Conservation (phyloP, 1,140 invertebrate genomes). For the Sitobion miscanthi region DNA sequence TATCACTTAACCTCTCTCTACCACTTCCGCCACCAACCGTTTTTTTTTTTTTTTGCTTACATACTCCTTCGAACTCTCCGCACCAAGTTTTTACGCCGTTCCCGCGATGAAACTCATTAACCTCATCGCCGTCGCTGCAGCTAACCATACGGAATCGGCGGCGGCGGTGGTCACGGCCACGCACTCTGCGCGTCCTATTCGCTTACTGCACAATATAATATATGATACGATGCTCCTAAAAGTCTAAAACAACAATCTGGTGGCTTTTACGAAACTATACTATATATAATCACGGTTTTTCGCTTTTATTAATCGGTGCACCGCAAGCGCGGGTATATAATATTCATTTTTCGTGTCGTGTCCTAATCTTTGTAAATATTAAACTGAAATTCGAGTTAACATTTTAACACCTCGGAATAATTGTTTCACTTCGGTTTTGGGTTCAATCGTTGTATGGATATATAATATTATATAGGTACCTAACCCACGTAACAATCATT, state of each 20-base stretch:
- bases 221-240: background rate
- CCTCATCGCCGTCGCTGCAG: background rate
- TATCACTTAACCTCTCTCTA: constrained; percentile 57
- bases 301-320: background rate
- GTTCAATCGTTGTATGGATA: background rate
- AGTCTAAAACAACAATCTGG: background rate
- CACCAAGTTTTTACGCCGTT: constrained; percentile 26
- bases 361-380: background rate
- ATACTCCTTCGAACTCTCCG: background rate
- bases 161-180: background rate
- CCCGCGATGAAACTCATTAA: constrained; percentile 47
- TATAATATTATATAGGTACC: background rate
- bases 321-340: background rate
- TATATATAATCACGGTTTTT: background rate
- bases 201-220: background rate
- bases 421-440: background rate
- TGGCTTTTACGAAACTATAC: background rate
- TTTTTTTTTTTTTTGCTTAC: background rate
- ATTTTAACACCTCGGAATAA: background rate
- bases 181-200: background rate
- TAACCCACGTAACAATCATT: background rate
- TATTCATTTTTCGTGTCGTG: background rate
- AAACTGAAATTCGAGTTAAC: background rate
- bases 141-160: background rate
- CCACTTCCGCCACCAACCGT: background rate